phyloP scores from a whole-genome alignment of 2,888 invertebrate species.

The Galerucella calmariensis region DNA sequence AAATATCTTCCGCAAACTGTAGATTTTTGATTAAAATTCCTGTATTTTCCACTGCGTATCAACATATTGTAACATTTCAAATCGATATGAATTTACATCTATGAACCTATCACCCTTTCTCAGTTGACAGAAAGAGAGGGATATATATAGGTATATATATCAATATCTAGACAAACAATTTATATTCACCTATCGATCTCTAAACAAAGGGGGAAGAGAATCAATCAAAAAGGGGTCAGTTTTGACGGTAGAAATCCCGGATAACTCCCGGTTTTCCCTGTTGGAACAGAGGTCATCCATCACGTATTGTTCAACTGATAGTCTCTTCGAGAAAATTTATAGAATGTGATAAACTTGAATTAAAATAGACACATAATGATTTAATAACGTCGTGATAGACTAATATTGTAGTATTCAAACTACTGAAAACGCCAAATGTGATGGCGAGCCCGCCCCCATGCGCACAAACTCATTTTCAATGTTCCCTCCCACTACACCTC shows the following conservation, averaged over 20 bases:
- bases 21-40: too few species aligned
- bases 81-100: constrained; percentile 3
- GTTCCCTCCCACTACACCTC: too few species aligned
- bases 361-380: background rate
- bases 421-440: too few species aligned
- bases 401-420: too few species aligned
- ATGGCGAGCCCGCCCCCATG: too few species aligned
- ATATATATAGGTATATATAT: background rate
- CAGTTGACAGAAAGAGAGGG: background rate
- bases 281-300: constrained; percentile 38
- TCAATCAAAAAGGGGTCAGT: constrained; percentile 28
- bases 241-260: constrained; percentile 25
- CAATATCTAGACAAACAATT: constrained; percentile 25
- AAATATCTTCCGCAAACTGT: too few species aligned
- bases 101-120: constrained; percentile 2
- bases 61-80: background rate
- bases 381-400: background rate
- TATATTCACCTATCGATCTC: constrained; percentile 29
- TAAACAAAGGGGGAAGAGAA: constrained; percentile 21
- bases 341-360: background rate
- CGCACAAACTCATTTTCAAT: too few species aligned
- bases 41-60: too few species aligned
- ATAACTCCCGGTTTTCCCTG: constrained; percentile 31
- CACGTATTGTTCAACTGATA: constrained; percentile 28
- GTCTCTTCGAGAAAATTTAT: constrained; percentile 25